These are phyloP conservation scores for Tachysurus fulvidraco DNA, from an alignment of 2,113 vertebrate genomes.

Conservation along the genomic window DNA sequence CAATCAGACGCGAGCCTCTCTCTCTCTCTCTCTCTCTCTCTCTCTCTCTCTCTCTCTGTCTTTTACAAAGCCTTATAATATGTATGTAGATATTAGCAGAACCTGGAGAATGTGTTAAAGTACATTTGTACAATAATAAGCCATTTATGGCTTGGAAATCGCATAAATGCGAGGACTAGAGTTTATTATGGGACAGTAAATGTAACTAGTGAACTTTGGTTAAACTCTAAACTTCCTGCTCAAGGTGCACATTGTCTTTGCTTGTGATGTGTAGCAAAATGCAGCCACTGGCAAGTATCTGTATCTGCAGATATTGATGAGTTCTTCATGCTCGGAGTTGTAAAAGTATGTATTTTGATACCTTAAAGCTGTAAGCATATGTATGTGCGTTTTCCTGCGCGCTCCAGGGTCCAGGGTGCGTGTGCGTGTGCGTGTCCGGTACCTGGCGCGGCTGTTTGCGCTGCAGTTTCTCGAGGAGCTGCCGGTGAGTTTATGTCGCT, in stretches of 20 bases:
- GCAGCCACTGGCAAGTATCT: neutral
- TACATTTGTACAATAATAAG: neutral
- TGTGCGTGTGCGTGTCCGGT: conserved; percentile 63
- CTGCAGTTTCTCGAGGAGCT: conserved; percentile 77
- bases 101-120: neutral
- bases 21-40: conserved; percentile 37
- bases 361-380: conserved; percentile 8
- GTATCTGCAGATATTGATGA: conserved; percentile 15
- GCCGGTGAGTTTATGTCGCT: conserved; percentile 83
- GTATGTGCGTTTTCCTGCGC: conserved; percentile 59
- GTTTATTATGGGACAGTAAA: conserved; percentile 19
- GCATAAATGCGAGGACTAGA: neutral
- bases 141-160: neutral
- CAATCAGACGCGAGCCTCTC: conserved; percentile 54
- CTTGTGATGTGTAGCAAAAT: neutral
- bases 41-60: neutral
- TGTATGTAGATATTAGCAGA: neutral
- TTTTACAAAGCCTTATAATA: neutral
- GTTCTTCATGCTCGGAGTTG: conserved; percentile 4
- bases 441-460: conserved; percentile 73
- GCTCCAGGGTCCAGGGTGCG: conserved; percentile 69
- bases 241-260: conserved; percentile 3
- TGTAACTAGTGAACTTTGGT: conserved; percentile 39
- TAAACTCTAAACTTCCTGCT: conserved; percentile 48
- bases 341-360: neutral